These are phyloP conservation scores for Chirona hameri DNA, from an alignment of 2,888 invertebrate species.

Conservation along the genomic window DNA sequence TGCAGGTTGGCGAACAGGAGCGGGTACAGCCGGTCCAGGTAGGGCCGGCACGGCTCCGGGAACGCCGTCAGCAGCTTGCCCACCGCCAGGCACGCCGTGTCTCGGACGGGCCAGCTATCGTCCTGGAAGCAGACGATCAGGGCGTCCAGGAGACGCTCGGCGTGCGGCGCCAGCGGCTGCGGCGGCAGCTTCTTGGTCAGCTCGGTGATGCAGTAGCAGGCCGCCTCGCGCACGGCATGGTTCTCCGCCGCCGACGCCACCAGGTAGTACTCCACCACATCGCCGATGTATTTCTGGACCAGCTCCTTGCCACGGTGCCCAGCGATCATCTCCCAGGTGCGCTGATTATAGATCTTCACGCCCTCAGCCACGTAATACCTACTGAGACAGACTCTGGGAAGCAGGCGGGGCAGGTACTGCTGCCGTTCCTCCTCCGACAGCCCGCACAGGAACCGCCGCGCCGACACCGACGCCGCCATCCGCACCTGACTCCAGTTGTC, in stretches of 20 bases:
- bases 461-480: conserved; percentile 53
- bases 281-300: conserved; percentile 51
- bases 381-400: conserved; percentile 55
- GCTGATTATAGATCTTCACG: conserved; percentile 54
- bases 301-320: conserved; percentile 49
- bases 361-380: conserved; percentile 57
- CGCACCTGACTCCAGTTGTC: conserved; percentile 57
- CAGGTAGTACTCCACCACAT: conserved; percentile 50
- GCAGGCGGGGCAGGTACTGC: conserved; percentile 49
- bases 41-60: conserved; percentile 50
- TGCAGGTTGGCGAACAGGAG: conserved; percentile 50
- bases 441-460: conserved; percentile 43
- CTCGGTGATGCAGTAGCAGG: conserved; percentile 56
- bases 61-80: conserved; percentile 54
- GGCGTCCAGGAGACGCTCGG: conserved; percentile 49
- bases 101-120: conserved; percentile 57
- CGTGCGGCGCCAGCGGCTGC: conserved; percentile 48
- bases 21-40: conserved; percentile 49
- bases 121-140: conserved; percentile 53
- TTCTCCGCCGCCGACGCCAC: conserved; percentile 53
- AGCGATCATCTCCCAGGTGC: conserved; percentile 53
- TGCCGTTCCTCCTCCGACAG: conserved; percentile 42
- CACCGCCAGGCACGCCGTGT: conserved; percentile 56
- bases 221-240: conserved; percentile 56
- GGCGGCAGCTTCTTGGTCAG: conserved; percentile 50